Conservation (phyloP, 2,113 vertebrate species). For the Talpa occidentalis region DNA sequence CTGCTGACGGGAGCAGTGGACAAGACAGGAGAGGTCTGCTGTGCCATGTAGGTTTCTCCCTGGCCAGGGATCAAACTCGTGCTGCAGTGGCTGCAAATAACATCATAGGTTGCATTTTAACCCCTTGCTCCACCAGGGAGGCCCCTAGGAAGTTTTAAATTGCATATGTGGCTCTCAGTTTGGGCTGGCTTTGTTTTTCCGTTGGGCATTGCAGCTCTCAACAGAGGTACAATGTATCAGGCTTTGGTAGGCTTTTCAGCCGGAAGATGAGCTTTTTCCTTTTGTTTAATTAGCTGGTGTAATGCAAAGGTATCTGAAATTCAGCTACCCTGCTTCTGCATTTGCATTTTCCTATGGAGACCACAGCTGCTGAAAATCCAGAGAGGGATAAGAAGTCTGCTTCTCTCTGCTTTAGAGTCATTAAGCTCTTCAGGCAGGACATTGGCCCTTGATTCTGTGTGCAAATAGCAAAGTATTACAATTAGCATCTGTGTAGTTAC, state of each 20-base stretch:
- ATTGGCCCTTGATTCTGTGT: conserved; percentile 70
- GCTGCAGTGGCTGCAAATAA: no score
- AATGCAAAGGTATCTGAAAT: conserved; percentile 43
- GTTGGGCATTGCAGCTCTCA: not conserved
- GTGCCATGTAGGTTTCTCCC: no score
- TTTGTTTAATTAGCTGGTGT: conserved; percentile 71
- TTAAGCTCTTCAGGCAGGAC: conserved; percentile 73
- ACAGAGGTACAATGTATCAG: no score
- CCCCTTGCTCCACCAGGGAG: no score
- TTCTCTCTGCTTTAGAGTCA: conserved; percentile 57
- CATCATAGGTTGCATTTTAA: no score
- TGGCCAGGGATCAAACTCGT: no score
- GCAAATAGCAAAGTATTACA: conserved; percentile 68
- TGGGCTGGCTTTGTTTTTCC: not conserved
- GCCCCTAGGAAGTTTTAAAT: not conserved
- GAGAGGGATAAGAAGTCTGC: conserved; percentile 46
- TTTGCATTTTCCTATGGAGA: conserved; percentile 71
- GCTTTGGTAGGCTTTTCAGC: conserved; percentile 34
- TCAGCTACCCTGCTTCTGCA: conserved; percentile 24
- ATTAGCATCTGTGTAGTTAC: conserved; percentile 66
- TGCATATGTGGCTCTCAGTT: not conserved
- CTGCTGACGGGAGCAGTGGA: no score
- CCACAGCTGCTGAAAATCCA: conserved; percentile 72
- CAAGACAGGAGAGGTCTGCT: no score
- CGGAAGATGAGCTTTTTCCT: conserved; percentile 35